A percentile compares a stretch with the other conserved stretches of the same genome.
Conservation (phyloP, 2,113 vertebrate species). For the Ceyx cyanopectus region DNA sequence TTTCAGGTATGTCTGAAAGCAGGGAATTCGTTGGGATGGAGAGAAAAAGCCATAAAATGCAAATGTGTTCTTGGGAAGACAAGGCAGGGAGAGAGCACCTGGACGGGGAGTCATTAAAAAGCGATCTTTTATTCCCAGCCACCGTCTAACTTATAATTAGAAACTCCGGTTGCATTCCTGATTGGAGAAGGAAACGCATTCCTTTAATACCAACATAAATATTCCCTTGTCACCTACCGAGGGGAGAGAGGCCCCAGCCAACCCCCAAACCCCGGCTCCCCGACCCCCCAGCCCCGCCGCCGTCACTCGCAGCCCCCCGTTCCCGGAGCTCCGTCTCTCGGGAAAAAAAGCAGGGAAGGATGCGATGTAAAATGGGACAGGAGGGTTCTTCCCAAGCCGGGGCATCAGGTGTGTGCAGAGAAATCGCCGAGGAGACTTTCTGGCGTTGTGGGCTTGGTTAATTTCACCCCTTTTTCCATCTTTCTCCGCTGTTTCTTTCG, state of each 20-base stretch:
- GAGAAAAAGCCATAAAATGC: slow-evolving; percentile 68
- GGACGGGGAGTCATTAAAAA: slow-evolving; percentile 66
- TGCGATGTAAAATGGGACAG: background rate
- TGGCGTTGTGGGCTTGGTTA: accelerated
- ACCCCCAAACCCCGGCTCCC: background rate
- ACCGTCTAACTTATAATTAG: slow-evolving; percentile 71
- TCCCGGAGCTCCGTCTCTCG: no score
- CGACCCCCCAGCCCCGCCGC: background rate
- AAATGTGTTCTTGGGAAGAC: slow-evolving; percentile 66
- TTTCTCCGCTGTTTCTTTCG: background rate
- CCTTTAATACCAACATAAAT: slow-evolving; percentile 54
- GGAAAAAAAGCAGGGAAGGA: background rate
- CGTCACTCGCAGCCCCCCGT: background rate
- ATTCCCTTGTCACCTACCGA: slow-evolving; percentile 47
- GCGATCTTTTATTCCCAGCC: slow-evolving; percentile 67
- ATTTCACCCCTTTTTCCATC: background rate
- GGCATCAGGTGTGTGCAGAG: background rate
- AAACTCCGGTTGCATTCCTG: slow-evolving; percentile 55
- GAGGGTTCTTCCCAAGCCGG: background rate
- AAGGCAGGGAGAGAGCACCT: slow-evolving; percentile 65
- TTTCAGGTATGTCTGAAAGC: slow-evolving; percentile 69
- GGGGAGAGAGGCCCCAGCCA: background rate
- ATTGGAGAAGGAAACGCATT: slow-evolving; percentile 65
- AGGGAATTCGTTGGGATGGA: slow-evolving; percentile 53
- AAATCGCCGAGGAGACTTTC: accelerated